phyloP scores from a whole-genome alignment of 2,797 vertebrate genomes.

The Hapalemur alaotrensis region DNA sequence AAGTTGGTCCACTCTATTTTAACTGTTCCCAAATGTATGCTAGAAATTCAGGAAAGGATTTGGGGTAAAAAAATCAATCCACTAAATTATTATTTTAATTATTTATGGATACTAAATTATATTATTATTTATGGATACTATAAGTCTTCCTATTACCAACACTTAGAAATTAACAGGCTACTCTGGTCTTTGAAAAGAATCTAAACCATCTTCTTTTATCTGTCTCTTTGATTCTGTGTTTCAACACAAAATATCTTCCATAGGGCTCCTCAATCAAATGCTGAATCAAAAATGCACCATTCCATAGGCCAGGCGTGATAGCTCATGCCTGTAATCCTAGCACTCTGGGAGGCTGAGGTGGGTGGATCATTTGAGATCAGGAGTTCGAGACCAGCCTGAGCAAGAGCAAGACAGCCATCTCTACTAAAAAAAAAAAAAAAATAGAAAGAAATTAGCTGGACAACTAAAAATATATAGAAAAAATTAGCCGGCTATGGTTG shows the following conservation, averaged over 20 bases:
- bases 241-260: not conserved
- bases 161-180: not conserved
- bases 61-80: not conserved
- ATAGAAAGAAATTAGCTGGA: too few species aligned
- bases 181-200: not conserved
- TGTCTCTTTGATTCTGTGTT: not conserved
- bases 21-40: not conserved
- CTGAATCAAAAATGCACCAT: not conserved
- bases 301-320: not conserved
- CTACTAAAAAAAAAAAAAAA: too few species aligned
- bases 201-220: not conserved
- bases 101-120: too few species aligned
- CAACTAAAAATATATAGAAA: too few species aligned
- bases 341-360: too few species aligned
- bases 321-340: too few species aligned
- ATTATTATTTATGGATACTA: not conserved
- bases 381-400: too few species aligned
- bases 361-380: too few species aligned
- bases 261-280: not conserved
- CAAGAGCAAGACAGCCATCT: too few species aligned
- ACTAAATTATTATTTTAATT: not conserved
- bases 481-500: too few species aligned
- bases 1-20: not conserved
- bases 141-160: not conserved
- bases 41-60: not conserved